Evolutionary conservation across 2,888 invertebrate genomes (phyloP).

Genomic region (Ormyrus labotus): DNA sequence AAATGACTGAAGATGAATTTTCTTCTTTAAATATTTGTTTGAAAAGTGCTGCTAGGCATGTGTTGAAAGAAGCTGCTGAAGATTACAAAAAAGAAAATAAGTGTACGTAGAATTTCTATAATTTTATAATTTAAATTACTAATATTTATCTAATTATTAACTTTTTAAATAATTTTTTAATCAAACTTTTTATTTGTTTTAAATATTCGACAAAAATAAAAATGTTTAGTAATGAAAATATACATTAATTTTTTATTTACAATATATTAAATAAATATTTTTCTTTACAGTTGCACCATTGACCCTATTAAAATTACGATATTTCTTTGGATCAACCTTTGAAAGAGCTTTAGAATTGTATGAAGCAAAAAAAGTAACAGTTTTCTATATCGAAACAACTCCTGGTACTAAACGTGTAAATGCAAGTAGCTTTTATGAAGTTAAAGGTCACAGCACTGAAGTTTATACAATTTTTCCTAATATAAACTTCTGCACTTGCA

Average conservation of each 20-base stretch:
- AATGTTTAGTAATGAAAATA: background rate
- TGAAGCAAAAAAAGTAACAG: slow-evolving; percentile 78
- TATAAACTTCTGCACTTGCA: slow-evolving; percentile 83
- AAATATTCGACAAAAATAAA: background rate
- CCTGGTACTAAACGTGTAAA: slow-evolving; percentile 55
- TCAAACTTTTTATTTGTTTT: background rate
- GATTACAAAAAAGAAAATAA: slow-evolving; percentile 65
- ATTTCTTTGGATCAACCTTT: slow-evolving; percentile 79
- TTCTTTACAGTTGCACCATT: slow-evolving; percentile 78
- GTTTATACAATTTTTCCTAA: slow-evolving; percentile 81
- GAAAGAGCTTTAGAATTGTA: slow-evolving; percentile 81
- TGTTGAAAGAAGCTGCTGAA: slow-evolving; percentile 63
- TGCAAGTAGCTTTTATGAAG: slow-evolving; percentile 78
- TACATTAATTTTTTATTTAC: background rate
- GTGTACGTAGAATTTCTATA: slow-evolving; percentile 58
- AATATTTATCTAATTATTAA: slow-evolving; percentile 66
- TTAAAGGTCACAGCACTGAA: slow-evolving; percentile 78
- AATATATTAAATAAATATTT: background rate
- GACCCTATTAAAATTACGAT: slow-evolving; percentile 78
- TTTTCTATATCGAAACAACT: slow-evolving; percentile 74
- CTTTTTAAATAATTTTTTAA: slow-evolving; percentile 70
- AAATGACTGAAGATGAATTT: slow-evolving; percentile 30
- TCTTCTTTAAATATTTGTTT: slow-evolving; percentile 21
- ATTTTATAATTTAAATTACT: background rate
- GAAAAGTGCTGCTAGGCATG: slow-evolving; percentile 49